phyloP scores from a whole-genome alignment of 2,888 invertebrate species.

The Plebejus argus region DNA sequence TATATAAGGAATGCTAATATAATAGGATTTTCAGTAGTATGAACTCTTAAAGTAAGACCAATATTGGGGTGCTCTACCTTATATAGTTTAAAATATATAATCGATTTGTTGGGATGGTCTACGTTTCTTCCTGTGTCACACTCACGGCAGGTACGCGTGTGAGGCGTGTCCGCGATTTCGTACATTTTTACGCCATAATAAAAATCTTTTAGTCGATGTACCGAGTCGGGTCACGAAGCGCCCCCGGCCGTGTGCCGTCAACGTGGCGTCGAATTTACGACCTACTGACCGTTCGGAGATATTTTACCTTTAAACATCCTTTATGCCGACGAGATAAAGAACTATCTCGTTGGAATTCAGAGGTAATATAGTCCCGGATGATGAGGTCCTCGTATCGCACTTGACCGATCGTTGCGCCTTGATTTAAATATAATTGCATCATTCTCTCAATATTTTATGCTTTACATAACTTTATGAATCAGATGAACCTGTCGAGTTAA shows the following conservation, averaged over 20 bases:
- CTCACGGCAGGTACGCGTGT: conserved; percentile 64
- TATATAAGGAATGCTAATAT: background rate
- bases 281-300: conserved; percentile 39
- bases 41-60: no score
- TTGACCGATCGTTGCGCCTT: conserved; percentile 51
- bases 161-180: conserved; percentile 68
- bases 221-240: conserved; percentile 72
- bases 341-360: background rate
- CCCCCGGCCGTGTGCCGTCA: conserved; percentile 68
- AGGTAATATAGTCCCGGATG: background rate
- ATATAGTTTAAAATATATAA: no score
- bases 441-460: conserved; percentile 25
- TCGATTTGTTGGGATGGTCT: background rate
- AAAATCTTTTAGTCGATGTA: conserved; percentile 74
- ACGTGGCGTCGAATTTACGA: conserved; percentile 70
- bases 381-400: conserved; percentile 53
- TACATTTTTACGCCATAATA: conserved; percentile 75
- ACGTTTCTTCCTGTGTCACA: conserved; percentile 49
- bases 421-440: conserved; percentile 49
- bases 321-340: background rate
- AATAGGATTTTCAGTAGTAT: no score
- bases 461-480: conserved; percentile 23
- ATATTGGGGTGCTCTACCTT: no score
- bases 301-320: background rate
- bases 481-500: conserved; percentile 23